Percentiles rank a stretch among this genome's conserved stretches.
These are phyloP conservation scores for Bettongia penicillata DNA, from an alignment of 2,113 vertebrate species.

Conservation along the genomic window DNA sequence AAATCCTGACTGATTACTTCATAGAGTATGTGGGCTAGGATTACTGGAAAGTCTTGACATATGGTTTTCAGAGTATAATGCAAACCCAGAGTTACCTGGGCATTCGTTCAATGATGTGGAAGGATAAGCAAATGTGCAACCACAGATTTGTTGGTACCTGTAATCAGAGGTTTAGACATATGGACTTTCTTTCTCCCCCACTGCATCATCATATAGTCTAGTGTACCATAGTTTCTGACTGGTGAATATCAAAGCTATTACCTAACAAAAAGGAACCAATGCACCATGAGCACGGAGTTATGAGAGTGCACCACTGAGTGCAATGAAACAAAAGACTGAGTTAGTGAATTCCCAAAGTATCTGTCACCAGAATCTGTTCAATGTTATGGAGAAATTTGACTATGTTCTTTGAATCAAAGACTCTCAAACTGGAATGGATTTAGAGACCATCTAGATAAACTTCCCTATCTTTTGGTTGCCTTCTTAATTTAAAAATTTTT, in stretches of 20 bases:
- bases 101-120: background rate
- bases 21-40: background rate
- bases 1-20: background rate
- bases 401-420: too few species aligned
- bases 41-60: background rate
- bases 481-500: background rate
- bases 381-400: too few species aligned
- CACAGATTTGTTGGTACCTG: background rate
- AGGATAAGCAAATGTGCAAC: background rate
- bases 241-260: background rate
- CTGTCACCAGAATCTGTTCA: background rate
- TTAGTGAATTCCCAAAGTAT: background rate
- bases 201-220: background rate
- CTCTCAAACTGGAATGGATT: background rate
- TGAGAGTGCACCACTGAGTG: background rate
- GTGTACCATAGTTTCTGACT: background rate
- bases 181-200: background rate
- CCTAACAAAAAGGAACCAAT: background rate
- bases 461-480: background rate
- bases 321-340: rapidly evolving
- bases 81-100: background rate
- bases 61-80: background rate
- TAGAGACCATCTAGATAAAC: background rate
- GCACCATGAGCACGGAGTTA: background rate
- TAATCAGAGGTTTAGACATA: background rate